These are phyloP conservation scores for Rhinolophus sinicus DNA, from an alignment of 2,113 vertebrate genomes.

Conservation along the genomic window DNA sequence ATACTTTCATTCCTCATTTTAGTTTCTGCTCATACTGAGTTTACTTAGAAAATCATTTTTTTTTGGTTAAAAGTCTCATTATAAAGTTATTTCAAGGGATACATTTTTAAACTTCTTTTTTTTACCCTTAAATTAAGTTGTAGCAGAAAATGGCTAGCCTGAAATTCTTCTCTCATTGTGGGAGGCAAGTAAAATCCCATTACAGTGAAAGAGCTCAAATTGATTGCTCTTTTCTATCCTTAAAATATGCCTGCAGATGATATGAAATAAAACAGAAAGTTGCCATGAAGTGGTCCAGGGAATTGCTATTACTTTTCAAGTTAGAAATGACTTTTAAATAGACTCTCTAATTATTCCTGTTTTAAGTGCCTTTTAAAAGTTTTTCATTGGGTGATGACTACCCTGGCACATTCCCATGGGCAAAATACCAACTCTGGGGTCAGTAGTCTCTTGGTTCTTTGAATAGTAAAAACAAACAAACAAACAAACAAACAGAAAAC, in stretches of 20 bases:
- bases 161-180: conserved; percentile 33
- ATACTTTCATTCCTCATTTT: conserved; percentile 35
- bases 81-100: conserved; percentile 61
- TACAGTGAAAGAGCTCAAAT: neutral
- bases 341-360: conserved; percentile 58
- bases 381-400: conserved; percentile 58
- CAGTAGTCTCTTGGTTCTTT: neutral
- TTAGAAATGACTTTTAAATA: conserved; percentile 66
- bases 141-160: conserved; percentile 25
- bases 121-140: conserved; percentile 52
- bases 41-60: conserved; percentile 37
- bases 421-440: conserved; percentile 20
- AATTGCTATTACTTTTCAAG: conserved; percentile 65
- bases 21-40: neutral
- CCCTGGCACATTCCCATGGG: neutral
- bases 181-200: conserved; percentile 26
- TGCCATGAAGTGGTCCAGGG: conserved; percentile 50
- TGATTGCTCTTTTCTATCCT: conserved; percentile 7
- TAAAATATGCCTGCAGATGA: conserved; percentile 38
- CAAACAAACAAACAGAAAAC: conserved; percentile 7
- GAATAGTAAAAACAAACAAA: conserved; percentile 50
- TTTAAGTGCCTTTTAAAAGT: conserved; percentile 54
- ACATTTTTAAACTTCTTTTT: conserved; percentile 32
- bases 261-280: conserved; percentile 46
- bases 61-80: conserved; percentile 15